Conservation (phyloP, 2,797 vertebrate species). For the Poeciliopsis gracilis region DNA sequence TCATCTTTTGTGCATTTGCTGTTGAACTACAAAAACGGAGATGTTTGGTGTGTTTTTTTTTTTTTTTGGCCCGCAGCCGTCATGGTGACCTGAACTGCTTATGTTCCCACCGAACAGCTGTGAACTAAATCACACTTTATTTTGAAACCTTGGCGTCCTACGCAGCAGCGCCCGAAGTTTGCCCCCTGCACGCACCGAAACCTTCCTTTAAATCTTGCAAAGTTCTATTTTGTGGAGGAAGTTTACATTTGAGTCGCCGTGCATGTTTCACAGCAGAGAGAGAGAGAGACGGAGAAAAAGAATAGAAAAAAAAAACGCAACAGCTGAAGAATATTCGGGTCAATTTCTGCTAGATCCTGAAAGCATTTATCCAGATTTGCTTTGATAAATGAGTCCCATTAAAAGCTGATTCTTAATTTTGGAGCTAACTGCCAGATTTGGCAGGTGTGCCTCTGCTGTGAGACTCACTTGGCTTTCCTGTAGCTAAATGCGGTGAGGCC, state of each 20-base stretch:
- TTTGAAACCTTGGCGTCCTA: conserved; percentile 19
- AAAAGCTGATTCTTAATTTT: conserved; percentile 62
- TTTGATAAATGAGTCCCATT: conserved; percentile 70
- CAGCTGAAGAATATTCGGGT: conserved; percentile 18
- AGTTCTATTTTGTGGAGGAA: background rate
- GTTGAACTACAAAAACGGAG: conserved; percentile 8
- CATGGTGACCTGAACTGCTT: background rate
- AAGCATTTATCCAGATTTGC: conserved; percentile 48
- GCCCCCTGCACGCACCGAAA: background rate
- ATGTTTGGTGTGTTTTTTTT: background rate
- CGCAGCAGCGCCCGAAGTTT: background rate
- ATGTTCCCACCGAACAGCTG: background rate
- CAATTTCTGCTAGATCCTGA: conserved; percentile 31
- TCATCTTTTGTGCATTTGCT: background rate
- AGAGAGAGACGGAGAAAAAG: too few species aligned
- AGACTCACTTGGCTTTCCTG: conserved; percentile 50
- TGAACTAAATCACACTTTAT: conserved; percentile 6
- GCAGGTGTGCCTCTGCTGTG: conserved; percentile 54
- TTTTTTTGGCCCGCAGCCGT: background rate
- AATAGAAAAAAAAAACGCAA: background rate
- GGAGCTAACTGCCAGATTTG: conserved; percentile 59
- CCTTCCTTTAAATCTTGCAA: conserved; percentile 5
- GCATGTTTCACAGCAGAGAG: conserved; percentile 1
- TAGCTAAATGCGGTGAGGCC: conserved; percentile 28
- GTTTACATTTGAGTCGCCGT: conserved; percentile 8